phyloP scores from a whole-genome alignment of 2,888 invertebrate genomes.

The Prenolepis imparis region DNA sequence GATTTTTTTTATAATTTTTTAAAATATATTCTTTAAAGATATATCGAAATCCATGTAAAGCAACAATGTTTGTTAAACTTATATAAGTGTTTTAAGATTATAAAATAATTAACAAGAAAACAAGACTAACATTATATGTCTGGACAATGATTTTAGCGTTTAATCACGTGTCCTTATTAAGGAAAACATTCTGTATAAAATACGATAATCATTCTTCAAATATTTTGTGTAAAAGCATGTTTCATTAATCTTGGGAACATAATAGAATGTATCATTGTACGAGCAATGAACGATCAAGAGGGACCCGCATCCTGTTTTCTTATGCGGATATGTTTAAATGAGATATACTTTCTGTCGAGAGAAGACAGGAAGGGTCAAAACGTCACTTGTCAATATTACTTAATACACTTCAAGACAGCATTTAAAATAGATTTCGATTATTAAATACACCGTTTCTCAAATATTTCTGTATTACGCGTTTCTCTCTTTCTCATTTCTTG shows the following conservation, averaged over 20 bases:
- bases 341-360: neutral
- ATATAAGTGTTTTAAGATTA: neutral
- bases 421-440: neutral
- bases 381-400: conserved; percentile 15
- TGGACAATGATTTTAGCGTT: conserved; percentile 67
- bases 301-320: conserved; percentile 3
- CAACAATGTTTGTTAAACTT: neutral
- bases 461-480: neutral
- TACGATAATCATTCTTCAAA: conserved; percentile 16
- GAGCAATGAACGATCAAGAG: neutral
- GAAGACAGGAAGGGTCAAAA: neutral
- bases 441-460: neutral
- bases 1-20: neutral
- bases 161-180: conserved; percentile 61
- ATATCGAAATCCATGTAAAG: neutral
- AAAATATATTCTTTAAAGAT: neutral
- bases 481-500: neutral
- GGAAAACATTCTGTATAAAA: conserved; percentile 61
- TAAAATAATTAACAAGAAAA: neutral
- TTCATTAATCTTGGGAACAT: conserved; percentile 1
- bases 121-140: neutral
- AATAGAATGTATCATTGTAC: neutral
- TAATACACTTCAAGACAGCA: neutral
- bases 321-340: conserved; percentile 4
- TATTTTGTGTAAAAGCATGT: neutral